Conservation (phyloP, 1,140 invertebrate genomes). For the Dryas iulia region DNA sequence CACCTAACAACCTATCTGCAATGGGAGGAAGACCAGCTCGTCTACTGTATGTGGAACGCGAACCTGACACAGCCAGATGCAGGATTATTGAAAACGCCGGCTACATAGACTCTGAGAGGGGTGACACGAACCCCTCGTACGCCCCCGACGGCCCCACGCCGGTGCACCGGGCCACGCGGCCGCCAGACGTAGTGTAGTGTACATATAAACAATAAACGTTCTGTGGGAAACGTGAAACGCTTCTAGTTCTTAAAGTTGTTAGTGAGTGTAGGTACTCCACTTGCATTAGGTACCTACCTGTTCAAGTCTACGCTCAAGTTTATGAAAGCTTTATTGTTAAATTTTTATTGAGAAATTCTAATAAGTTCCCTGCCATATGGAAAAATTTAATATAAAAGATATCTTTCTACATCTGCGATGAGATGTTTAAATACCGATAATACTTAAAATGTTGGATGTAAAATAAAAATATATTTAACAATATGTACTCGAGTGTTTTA, state of each 20-base stretch:
- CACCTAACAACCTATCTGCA: slow-evolving; percentile 46
- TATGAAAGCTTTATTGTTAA: slow-evolving; percentile 76
- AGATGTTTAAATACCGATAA: slow-evolving; percentile 60
- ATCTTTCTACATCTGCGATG: slow-evolving; percentile 43
- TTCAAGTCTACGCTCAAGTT: slow-evolving; percentile 74
- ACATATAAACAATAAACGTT: slow-evolving; percentile 53
- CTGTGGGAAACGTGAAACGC: slow-evolving; percentile 76
- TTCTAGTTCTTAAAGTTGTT: slow-evolving; percentile 72
- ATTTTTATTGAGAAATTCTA: slow-evolving; percentile 72
- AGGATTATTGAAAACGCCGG: slow-evolving; percentile 78
- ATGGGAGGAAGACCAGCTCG: slow-evolving; percentile 61
- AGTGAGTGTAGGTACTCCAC: slow-evolving; percentile 60
- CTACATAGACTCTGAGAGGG: slow-evolving; percentile 65
- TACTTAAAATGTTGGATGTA: slow-evolving; percentile 66
- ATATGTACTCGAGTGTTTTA: slow-evolving; percentile 10
- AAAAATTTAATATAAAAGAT: slow-evolving; percentile 53
- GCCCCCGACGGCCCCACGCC: slow-evolving; percentile 68
- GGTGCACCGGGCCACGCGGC: slow-evolving; percentile 51
- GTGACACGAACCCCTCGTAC: slow-evolving; percentile 70
- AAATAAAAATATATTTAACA: slow-evolving; percentile 53
- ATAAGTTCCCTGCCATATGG: slow-evolving; percentile 63
- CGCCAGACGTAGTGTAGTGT: slow-evolving; percentile 66
- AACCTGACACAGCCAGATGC: slow-evolving; percentile 60
- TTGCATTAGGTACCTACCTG: slow-evolving; percentile 67
- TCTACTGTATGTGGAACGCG: slow-evolving; percentile 63